These are phyloP conservation scores for Daphoenositta chrysoptera DNA, from an alignment of 2,113 vertebrate genomes.

Conservation along the genomic window DNA sequence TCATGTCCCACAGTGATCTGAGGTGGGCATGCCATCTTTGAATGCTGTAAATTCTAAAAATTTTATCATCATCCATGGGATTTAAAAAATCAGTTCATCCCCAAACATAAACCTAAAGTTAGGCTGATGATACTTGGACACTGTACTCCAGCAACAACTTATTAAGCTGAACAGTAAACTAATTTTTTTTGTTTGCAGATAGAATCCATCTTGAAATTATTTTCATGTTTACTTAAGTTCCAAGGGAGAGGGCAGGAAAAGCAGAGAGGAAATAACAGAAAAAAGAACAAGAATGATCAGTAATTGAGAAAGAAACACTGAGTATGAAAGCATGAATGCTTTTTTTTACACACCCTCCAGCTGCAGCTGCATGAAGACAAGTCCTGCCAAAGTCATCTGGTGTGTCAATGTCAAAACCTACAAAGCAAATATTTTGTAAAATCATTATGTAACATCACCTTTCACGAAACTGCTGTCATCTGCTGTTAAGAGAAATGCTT, in stretches of 20 bases:
- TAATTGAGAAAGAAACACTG: not conserved
- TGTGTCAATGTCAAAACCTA: conserved; percentile 97
- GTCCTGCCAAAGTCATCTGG: conserved; percentile 97
- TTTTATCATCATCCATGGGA: not conserved
- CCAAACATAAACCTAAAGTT: not conserved
- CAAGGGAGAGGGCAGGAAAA: not conserved
- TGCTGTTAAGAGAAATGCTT: not conserved
- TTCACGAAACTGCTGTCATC: not conserved
- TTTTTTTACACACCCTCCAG: conserved; percentile 88
- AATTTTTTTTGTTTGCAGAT: not conserved
- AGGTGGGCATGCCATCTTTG: not conserved
- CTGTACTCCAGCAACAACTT: not conserved
- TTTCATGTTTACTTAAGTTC: not conserved
- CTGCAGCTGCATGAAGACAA: conserved; percentile 97
- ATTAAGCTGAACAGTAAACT: not conserved
- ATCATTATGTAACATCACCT: not conserved
- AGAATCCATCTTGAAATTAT: not conserved
- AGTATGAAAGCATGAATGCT: not conserved
- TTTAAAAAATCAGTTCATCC: not conserved
- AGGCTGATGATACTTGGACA: conserved; percentile 2
- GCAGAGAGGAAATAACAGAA: not conserved
- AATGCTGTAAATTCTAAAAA: not conserved
- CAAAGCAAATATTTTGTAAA: conserved; percentile 34
- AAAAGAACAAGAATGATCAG: not conserved
- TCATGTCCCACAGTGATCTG: not conserved